Base-by-base conservation (phyloP, 1,140 invertebrate genomes). In the Spodoptera litura region DNA sequence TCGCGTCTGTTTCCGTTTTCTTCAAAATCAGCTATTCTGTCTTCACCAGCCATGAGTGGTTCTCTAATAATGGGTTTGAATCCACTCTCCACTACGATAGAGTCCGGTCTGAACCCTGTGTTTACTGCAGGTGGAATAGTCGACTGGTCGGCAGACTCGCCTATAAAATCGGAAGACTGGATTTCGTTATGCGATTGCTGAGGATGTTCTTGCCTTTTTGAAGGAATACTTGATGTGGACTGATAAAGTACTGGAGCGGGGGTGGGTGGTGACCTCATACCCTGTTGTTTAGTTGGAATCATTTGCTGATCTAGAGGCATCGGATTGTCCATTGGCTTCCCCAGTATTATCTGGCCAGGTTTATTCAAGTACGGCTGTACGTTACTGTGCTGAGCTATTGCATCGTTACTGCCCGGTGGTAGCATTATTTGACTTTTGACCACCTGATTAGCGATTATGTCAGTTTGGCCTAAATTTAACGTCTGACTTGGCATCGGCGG, bases 31-130 rank as follows among this genome's bases (percentile, higher is more conserved):
- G 94, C 88, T 78, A 95, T 95, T 78, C 95, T 94, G 52, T 96
- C 95, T 82, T 96, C 92, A 38, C 91, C 91, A 8, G 92, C 90
- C 89, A 95, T 94, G 68, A 95, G 81, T 31, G 94, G 93, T 89
- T 95, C 96, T 15, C 95, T 95, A n/a, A 97, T 95, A 15, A 98
- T 98, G 1, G 97, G 97, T 77, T 96, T 97, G 84, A 98, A 98
- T 0, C 97, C 97, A 70, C 97, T 96, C 92, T 98, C 97, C 49
- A 98, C 96, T 0, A 98, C 96, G 13, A 98, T 96, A 0, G 97
- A 96, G 77, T 96, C 96, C 0, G 97, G 97, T 88, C 97, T 96
- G 85, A 98, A 98, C 0, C 97, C 97, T 4, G 96, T 97, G 83
- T 97, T 97, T 0, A 96, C 92, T 0, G 96, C 95, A 11, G 95